Base-by-base conservation (phyloP, 2,888 invertebrate genomes). In the Patella ulyssiponensis region DNA sequence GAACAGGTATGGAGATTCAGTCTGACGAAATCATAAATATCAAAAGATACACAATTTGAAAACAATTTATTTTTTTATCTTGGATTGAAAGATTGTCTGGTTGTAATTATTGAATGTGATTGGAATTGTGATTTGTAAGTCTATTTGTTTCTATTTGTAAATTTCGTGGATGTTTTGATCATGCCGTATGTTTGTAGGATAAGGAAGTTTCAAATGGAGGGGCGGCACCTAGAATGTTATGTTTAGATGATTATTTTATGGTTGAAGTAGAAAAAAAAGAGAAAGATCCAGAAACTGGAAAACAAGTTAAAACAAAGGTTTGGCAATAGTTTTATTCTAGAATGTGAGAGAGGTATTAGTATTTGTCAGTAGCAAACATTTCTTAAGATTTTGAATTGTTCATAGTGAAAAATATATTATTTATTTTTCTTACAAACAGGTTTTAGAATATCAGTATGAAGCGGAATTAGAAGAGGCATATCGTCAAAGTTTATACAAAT, bases 231-330 rank as follows among this genome's bases (percentile, higher is more conserved):
- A 94, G 98, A 84, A 96, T 98, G 88, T 93, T 98, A 89, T 97
- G 97, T 80, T 94, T 98, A 80, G 98, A 98, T 91, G 98, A 98
- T 92, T 98, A 98, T 92, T 98, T 98, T 85, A 95, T 98, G 94
- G 94, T 96, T 79, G 93, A 93, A 84, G 96, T 88, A 0, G 92
- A 92, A 80, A 89, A 90, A 77, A 85, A 85, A 33, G 90, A 89
- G 71, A 93, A 92, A 74, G 95, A 96, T 89, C 93, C 94, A 4
- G 93, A 94, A 82, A 95, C 95, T 80, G 96, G 96, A 17, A 95
- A 95, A 91, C 94, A 93, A 89, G 93, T 95, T 77, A 93, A 90
- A 90, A 92, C 93, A 75, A 95, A 94, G 92, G 94, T 94, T 44
- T 44, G 44, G 44, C 9, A 9, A 44, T 44, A 44, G 9, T 44